Evolutionary conservation across 2,797 vertebrate species (phyloP), one percentile per base, ranked within the genome.

Genomic region (Crax fasciolata): DNA sequence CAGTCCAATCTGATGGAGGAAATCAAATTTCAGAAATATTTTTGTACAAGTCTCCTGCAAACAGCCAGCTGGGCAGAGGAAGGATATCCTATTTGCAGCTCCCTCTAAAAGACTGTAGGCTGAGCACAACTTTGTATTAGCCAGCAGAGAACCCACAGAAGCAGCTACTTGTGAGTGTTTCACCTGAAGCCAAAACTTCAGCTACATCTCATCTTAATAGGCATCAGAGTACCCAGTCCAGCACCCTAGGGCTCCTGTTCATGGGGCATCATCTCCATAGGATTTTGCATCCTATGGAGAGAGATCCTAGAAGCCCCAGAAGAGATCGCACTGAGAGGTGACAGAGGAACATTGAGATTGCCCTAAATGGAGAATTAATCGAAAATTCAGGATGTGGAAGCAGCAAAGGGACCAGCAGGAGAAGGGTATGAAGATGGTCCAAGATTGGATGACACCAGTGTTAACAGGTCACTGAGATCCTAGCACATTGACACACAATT

Each of bases 131-230:
- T 57, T 44, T 44, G 6, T 39, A 32, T 39, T 24, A 80, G 27
- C 54, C 38, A 32, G 25, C 21, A 44, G 57, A 68, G 49, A 75
- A 80, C 5, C 24, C 41, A 43, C 11, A 6, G 7, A 3, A 16
- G 4, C 9, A 24, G 8, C 24, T 55, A 57, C 5, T 63, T 20
- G 16, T 4, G 11, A 61, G 16, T 0, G 6, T 7, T 38, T 13
- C 24, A 62, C 54, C 20, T 30, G 19, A 49, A 51, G 35, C 23
- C 20, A 57, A 11, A n/a, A 10, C 25, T 68, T 27, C 32, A 10
- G 63, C 30, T 70, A 18, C n/a, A 51, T 44, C 43, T 51, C 44
- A 32, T 13, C 51, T 77, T 44, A 20, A 10, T 11, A 20, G 19
- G 58, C 14, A 6, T 15, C 38, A 15, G 19, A 11, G 32, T 21